Evolutionary conservation across 2,888 invertebrate species (phyloP).

Genomic region (Lepetodrilus schrolli): DNA sequence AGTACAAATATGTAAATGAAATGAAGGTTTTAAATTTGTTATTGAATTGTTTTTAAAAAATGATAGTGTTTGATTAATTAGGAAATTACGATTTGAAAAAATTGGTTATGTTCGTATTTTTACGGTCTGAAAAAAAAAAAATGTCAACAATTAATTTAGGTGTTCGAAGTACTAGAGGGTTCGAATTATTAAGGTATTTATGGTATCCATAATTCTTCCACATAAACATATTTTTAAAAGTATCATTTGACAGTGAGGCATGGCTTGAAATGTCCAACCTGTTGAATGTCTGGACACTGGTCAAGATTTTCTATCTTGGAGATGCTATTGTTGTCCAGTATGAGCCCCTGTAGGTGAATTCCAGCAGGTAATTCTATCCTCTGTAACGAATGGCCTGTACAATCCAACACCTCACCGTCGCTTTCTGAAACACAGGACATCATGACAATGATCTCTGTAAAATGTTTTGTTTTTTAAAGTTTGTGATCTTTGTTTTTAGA

Average conservation of each 20-base stretch:
- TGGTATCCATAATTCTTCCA: not conserved
- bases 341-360: constrained; percentile 79
- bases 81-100: no score
- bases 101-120: no score
- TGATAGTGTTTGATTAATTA: no score
- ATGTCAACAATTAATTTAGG: not conserved
- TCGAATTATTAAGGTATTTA: no score
- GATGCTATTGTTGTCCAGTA: constrained; percentile 76
- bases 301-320: constrained; percentile 78
- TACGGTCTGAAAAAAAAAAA: constrained; percentile 11
- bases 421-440: constrained; percentile 41
- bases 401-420: constrained; percentile 78
- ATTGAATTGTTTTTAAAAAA: no score
- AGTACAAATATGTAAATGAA: no score
- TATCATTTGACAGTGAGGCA: no score
- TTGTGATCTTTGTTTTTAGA: no score
- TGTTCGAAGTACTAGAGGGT: no score
- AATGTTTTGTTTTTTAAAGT: not conserved
- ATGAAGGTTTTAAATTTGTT: no score
- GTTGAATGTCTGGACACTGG: constrained; percentile 82
- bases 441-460: not conserved
- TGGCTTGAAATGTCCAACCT: no score
- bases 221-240: not conserved
- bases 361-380: constrained; percentile 80
- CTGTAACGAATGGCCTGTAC: constrained; percentile 86